A percentile compares a stretch with the other conserved stretches of the same genome.
Evolutionary conservation across 2,113 vertebrate genomes (phyloP).

Genomic region (Sciurus niger): DNA sequence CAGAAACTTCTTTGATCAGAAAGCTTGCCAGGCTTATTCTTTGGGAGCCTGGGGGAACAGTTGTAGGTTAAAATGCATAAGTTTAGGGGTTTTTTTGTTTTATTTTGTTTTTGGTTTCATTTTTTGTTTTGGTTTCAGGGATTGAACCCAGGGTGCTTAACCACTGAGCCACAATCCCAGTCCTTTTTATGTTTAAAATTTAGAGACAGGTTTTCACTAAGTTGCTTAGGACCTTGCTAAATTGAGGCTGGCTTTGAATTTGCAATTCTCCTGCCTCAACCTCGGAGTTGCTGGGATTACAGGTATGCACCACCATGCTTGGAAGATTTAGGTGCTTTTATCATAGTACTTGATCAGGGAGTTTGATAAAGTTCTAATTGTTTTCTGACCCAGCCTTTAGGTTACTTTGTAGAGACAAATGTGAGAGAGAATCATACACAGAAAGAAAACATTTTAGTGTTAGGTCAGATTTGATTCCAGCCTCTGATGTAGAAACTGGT

Average conservation of each 20-base stretch:
- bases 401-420: conserved; percentile 21
- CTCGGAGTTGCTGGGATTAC: no score
- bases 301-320: no score
- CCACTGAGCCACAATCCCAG: no score
- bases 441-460: conserved; percentile 19
- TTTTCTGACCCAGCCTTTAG: background rate
- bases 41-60: no score
- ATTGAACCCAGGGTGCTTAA: no score
- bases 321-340: background rate
- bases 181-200: no score
- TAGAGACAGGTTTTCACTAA: no score
- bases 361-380: background rate
- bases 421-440: background rate
- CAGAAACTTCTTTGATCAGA: background rate
- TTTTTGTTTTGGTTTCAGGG: no score
- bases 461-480: background rate
- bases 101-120: no score
- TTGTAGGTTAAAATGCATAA: background rate
- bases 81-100: background rate
- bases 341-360: background rate
- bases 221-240: no score
- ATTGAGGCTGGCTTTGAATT: no score
- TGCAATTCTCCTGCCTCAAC: no score
- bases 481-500: background rate
- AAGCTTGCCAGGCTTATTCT: background rate